A percentile compares a stretch with the other conserved stretches of the same genome.
phyloP scores from a whole-genome alignment of 2,113 vertebrate genomes.

The Pampusana beccarii region DNA sequence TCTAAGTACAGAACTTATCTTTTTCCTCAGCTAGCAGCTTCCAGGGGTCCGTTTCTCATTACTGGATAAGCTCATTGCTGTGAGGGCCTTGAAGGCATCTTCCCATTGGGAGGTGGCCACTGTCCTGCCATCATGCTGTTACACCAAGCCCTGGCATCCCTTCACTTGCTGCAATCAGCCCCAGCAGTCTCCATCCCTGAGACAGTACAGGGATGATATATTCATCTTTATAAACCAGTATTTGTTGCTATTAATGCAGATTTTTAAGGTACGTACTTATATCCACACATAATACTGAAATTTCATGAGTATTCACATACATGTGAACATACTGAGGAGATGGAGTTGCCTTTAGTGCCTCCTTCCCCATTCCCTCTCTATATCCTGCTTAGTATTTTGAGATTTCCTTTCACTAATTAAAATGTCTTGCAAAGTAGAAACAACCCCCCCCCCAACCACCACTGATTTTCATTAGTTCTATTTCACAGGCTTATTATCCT shows the following conservation, averaged over 20 bases:
- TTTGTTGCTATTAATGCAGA: neutral
- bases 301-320: neutral
- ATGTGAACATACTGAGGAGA: neutral
- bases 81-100: neutral
- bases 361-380: neutral
- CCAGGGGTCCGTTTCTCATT: neutral
- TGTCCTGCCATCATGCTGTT: neutral
- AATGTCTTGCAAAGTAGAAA: neutral
- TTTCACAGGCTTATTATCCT: neutral
- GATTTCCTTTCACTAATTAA: neutral
- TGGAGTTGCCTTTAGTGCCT: neutral
- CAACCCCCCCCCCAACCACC: neutral
- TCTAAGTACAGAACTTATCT: neutral
- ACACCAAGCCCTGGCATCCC: fast-evolving
- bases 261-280: neutral
- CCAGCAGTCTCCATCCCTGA: neutral
- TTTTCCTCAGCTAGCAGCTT: neutral
- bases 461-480: neutral
- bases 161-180: neutral
- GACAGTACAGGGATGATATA: neutral
- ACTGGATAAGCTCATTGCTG: neutral
- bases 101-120: neutral
- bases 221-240: neutral
- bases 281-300: neutral
- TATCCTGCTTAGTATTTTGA: neutral